Evolutionary conservation across 2,113 vertebrate genomes (phyloP).

Genomic region (Pelecanoides urinatrix): DNA sequence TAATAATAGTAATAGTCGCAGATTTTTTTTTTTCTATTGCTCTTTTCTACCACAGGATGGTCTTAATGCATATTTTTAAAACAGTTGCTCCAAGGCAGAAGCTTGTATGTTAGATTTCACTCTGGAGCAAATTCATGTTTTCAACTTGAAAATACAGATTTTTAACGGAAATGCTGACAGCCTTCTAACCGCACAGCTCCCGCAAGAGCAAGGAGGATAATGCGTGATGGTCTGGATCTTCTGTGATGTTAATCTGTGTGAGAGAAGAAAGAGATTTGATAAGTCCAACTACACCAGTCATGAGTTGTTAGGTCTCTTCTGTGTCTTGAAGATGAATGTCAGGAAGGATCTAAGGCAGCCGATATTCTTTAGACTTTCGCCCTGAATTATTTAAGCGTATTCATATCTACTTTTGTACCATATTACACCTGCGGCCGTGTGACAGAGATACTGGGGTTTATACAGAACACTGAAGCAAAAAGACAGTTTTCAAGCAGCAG

Average conservation of each 20-base stretch:
- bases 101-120: not conserved
- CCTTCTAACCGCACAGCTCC: not conserved
- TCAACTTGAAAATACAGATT: not conserved
- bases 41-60: not conserved
- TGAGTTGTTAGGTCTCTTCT: not conserved
- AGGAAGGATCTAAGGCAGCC: slow-evolving; percentile 3
- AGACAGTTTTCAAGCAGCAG: not conserved
- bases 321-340: not conserved
- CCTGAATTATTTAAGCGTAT: not conserved
- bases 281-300: not conserved
- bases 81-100: not conserved
- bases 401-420: not conserved
- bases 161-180: not conserved
- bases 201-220: not conserved
- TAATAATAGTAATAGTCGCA: not conserved
- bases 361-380: not conserved
- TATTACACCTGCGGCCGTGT: not conserved
- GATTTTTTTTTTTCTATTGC: not conserved
- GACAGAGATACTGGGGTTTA: not conserved
- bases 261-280: not conserved
- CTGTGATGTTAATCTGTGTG: not conserved
- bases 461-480: not conserved
- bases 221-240: not conserved
- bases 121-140: not conserved
- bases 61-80: not conserved